Base-by-base conservation (phyloP, 2,113 vertebrate genomes). In the Myrmecophaga tridactyla region DNA sequence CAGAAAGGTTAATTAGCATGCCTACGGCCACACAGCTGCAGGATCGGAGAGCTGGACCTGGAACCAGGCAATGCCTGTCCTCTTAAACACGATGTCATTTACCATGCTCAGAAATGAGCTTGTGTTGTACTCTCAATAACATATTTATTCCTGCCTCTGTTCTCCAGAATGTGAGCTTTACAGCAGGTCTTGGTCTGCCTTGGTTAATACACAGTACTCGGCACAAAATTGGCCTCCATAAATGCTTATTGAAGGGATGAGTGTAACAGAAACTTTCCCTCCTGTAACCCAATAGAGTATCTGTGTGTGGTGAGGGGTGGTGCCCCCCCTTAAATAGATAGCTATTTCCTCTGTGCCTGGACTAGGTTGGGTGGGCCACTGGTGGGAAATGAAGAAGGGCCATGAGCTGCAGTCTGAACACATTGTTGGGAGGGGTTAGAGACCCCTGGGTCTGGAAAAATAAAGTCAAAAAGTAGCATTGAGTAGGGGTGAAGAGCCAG, bases 41-140 rank as follows among this genome's bases (percentile, higher is more conserved):
- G 46, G 29, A 31, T 31, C 29, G 67, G 65, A 56, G 21, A 39
- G 18, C 36, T 34, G 29, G 31, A 14, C 34, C 36, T 13, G n/a
- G 46, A 25, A 58, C 46, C 58, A 12, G 0, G 1, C 77, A 60
- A 17, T 46, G 46, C 21, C 63, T 10, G 1, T 3, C 7, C 17
- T 31, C 21, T 15, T 15, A 29, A 23, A 7, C 14, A 39, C 46
- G 21, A 23, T 8, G 0, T 31, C 27, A 23, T 53, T 43, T n/a
- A 21, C 65, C 17, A 2, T 21, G 53, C 34, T 48, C 77, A 27
- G 39, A 21, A 34, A 1, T 56, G 36, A 75, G 46, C 31, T 7
- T n/a, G 3, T 23, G 8, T 3, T 3, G 7, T 3, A 11, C 14
- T 34, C 27, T 34, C 9, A n/a, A 17, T 25, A 29, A 2, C 18